Base-by-base conservation (phyloP, 2,113 vertebrate species). In the Stigmatopora nigra region DNA sequence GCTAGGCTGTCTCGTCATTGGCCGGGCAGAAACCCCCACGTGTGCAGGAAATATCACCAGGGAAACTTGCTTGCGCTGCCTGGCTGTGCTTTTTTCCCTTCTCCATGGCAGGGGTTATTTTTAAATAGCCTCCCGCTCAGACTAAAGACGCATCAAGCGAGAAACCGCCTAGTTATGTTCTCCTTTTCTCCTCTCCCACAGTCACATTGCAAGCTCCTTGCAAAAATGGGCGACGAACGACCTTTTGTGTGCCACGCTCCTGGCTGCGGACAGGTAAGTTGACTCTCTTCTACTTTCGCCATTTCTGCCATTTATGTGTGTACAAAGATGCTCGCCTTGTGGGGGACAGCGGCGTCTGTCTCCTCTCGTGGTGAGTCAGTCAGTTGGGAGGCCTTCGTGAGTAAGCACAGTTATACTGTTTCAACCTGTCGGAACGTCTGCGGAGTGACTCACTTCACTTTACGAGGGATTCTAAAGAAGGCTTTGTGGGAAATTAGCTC, bases 201-300 rank as follows among this genome's bases (percentile, higher is more conserved):
- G 91, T 85, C 90, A 83, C 83, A 89, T 72, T 91, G 89, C 89
- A 92, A 81, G 86, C 81, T 89, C 77, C 90, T 92, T 87, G 84
- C 87, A 88, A 92, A 89, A 81, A 99, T 98, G 96, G 96, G 96
- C 84, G 96, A 99, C 85, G 96, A 99, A 88, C 87, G 94, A 84
- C 96, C 96, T 82, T 99, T 99, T 89, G 95, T 96, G 92, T 99
- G 96, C 92, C 89, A 71, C 60, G 95, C 96, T 85, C 92, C 90
- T 0, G 96, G 96, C 91, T 99, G 96, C 70, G 96, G 96, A 88
- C 96, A 99, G 96, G 96, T 99, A 92, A 90, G 92, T 84, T 81
- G 71, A 67, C 60, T 63, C 62, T 64, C 14, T 57, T 19, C 9
- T 59, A 45, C 47, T 38, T 48, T 64, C 17, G 5, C 3, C 15